Conservation (phyloP, 1,140 invertebrate genomes). For the Bombus balteatus region DNA sequence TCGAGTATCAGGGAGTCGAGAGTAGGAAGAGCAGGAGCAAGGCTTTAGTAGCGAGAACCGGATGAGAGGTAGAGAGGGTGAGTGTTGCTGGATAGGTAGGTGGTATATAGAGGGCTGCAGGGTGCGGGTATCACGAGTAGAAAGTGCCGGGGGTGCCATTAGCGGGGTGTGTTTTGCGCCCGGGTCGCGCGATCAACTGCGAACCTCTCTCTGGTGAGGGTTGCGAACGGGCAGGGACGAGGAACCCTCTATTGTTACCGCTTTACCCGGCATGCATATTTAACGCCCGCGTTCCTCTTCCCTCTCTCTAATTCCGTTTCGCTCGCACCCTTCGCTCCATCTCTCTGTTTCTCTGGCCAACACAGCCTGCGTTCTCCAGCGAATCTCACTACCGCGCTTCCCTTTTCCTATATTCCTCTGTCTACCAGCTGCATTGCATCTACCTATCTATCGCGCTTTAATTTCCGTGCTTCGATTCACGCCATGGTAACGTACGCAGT, state of each 20-base stretch:
- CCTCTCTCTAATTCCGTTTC: neutral
- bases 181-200: constrained; percentile 73
- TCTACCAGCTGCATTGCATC: neutral
- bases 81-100: constrained; percentile 33
- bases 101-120: constrained; percentile 31
- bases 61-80: constrained; percentile 34
- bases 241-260: constrained; percentile 71
- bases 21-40: constrained; percentile 34
- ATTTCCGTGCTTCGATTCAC: constrained; percentile 59
- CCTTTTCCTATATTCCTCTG: neutral
- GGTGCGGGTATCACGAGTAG: constrained; percentile 62
- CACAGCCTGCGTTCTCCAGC: neutral
- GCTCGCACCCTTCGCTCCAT: neutral
- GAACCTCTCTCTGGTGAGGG: constrained; percentile 46
- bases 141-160: constrained; percentile 71
- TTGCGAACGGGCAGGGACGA: constrained; percentile 32
- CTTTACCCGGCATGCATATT: constrained; percentile 76
- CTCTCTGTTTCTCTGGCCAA: constrained; percentile 13
- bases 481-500: neutral
- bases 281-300: constrained; percentile 65
- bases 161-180: constrained; percentile 75
- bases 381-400: neutral
- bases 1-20: constrained; percentile 20
- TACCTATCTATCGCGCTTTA: constrained; percentile 60
- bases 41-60: constrained; percentile 39